A percentile compares a stretch with the other conserved stretches of the same genome.
Conservation (phyloP, 2,797 vertebrate species). For the Vespertilio murinus region DNA sequence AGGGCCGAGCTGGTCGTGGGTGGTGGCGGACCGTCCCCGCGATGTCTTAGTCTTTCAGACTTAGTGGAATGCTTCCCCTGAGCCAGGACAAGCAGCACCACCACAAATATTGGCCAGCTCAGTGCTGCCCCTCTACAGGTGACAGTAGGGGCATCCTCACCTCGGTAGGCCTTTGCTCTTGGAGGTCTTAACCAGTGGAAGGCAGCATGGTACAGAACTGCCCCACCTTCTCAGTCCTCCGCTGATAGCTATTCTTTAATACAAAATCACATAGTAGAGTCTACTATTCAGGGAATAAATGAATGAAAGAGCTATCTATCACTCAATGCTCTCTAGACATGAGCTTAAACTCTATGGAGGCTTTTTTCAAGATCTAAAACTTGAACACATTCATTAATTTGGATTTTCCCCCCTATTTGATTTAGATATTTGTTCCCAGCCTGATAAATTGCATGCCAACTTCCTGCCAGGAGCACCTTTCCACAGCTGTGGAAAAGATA, state of each 20-base stretch:
- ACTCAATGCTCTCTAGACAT: background rate
- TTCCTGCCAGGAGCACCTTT: slow-evolving; percentile 74
- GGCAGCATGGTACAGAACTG: no score
- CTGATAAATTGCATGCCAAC: slow-evolving; percentile 65
- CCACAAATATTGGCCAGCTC: no score
- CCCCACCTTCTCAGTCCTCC: no score
- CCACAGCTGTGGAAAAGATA: slow-evolving; percentile 69
- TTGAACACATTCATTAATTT: slow-evolving; percentile 63
- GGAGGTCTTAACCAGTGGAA: no score
- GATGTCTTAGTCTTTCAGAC: no score
- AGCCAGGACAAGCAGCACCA: no score
- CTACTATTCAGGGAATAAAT: background rate
- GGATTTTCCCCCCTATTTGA: slow-evolving; percentile 34
- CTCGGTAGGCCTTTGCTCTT: no score
- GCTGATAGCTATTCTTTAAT: background rate
- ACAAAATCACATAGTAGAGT: background rate
- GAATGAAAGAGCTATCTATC: background rate
- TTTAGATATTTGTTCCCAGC: slow-evolving; percentile 66
- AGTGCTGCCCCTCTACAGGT: no score
- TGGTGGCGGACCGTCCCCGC: no score
- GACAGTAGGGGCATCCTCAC: no score
- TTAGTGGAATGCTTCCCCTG: no score
- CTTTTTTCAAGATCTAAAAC: slow-evolving; percentile 39
- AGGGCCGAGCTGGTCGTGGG: no score
- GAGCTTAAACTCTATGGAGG: background rate